Base-by-base conservation (phyloP, 2,888 invertebrate genomes). In the Thereva nobilitata region DNA sequence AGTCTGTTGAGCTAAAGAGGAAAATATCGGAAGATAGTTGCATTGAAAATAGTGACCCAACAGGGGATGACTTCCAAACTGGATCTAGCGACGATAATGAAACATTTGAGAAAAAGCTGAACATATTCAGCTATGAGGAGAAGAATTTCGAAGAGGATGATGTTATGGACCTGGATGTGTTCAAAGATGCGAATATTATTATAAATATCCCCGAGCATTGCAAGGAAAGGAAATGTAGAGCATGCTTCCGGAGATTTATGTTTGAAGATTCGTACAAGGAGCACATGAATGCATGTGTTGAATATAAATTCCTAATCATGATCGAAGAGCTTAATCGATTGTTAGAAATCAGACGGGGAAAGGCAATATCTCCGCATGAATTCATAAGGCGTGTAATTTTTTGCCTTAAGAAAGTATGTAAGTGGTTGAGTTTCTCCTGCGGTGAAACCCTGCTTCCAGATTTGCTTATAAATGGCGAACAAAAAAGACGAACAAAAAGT, bases 61-160 rank as follows among this genome's bases (percentile, higher is more conserved):
- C 69, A 9, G 77, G 75, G 2, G 79, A 79, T 35, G 76, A 77
- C 4, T 75, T 75, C 49, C 76, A 77, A 41, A 74, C 75, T 0
- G 75, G 72, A 0, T 78, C 77, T 0, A 76, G 77, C 64, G 80
- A 79, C 66, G 78, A 79, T 7, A 64, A 53, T 6, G 53, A 54
- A 44, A 53, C 54, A 4, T n/a, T 23, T 76, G 77, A 56, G 76
- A 76, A 56, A 74, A 37, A 10, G n/a, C 68, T 10, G 64, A 70
- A 79, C 50, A 75, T 75, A 52, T 79, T 79, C 64, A 78, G 77
- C 41, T 80, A 80, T 67, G 77, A 71, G 38, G 80, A 80, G 57
- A 80, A 77, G 10, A 79, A 77, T 49, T 80, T 80, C 54, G 77
- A 79, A 57, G 80, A 80, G 52, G 80, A 80, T 64, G 80, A 80